Base-by-base conservation (phyloP, 2,888 invertebrate species). In the Chironomus riparius region DNA sequence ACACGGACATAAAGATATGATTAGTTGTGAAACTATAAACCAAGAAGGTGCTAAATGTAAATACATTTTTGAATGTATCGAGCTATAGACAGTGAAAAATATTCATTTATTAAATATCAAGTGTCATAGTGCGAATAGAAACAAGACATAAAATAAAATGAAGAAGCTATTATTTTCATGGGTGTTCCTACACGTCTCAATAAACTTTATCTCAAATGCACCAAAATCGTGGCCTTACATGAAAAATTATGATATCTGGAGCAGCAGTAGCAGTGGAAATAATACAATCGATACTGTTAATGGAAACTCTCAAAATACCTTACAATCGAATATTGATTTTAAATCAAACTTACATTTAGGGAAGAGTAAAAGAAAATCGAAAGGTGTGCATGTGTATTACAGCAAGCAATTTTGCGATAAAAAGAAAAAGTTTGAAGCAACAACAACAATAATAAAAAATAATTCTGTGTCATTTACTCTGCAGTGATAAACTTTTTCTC, bases 401-500 rank as follows among this genome's bases (percentile, higher is more conserved):
- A 18, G 15, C 15, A n/a, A n/a, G 56, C 56, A 56, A 56, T n/a
- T n/a, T 56, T 56, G 56, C 18, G 18, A 56, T 15, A 56, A n/a
- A 56, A 56, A 56, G 15, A 56, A 56, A 56, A 56, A 15, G 18
- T 73, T 73, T 12, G 62, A 65, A 21, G 3, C 38, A 38, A 38
- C 38, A 38, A 38, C 38, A 38, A 38, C 38, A 28, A 28, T 4
- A 28, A 24, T 24, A 28, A 28, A 4, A 28, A 38, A 38, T 38
- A 38, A 38, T 38, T 38, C 38, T 38, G 38, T 38, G 38, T 38
- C 38, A 18, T 56, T 56, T 56, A 56, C 38, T 38, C 18, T 84
- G 68, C 82, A 91, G 93, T 93, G 74, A 86, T 94, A 78, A 93
- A 93, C 83, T 91, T 94, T 82, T 92, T 94, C 82, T 92, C 94